These are phyloP conservation scores for Dorcus parallelipipedus DNA, from an alignment of 2,888 invertebrate genomes.

Conservation along the genomic window DNA sequence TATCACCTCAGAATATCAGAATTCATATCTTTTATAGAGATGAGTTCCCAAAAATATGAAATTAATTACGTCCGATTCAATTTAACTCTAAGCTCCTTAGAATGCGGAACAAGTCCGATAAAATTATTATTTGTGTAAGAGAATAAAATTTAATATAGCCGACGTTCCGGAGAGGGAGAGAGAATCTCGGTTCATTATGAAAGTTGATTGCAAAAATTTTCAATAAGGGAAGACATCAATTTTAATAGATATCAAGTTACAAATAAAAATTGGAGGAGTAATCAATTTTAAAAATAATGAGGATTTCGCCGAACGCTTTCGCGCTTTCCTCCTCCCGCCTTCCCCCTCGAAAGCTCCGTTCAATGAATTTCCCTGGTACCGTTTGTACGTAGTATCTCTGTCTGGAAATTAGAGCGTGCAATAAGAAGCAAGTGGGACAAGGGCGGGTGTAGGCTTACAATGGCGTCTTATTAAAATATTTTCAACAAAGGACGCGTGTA, in stretches of 20 bases:
- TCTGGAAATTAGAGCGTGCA: not conserved
- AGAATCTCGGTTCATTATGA: not conserved
- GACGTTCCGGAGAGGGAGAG: not conserved
- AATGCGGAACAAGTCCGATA: not conserved
- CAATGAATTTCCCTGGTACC: not conserved
- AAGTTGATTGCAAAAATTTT: slow-evolving; percentile 1
- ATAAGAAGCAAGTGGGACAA: not conserved
- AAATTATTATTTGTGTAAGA: slow-evolving; percentile 1
- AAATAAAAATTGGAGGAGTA: not conserved
- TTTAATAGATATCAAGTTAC: slow-evolving; percentile 2
- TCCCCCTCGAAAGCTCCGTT: not conserved
- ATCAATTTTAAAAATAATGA: slow-evolving; percentile 2
- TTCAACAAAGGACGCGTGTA: not conserved
- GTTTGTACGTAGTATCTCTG: not conserved
- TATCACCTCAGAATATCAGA: too few relatives aligned
- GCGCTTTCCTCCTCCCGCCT: not conserved
- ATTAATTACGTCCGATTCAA: too few relatives aligned
- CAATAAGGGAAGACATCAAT: slow-evolving; percentile 1
- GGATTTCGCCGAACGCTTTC: not conserved
- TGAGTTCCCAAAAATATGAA: too few relatives aligned
- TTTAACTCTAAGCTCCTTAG: not conserved
- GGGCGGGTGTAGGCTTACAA: not conserved
- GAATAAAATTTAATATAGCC: slow-evolving; percentile 1
- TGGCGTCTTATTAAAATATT: slow-evolving; percentile 2
- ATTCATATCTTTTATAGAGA: too few relatives aligned